Evolutionary conservation across 2,797 vertebrate genomes (phyloP), one percentile per base, ranked within the genome.

Genomic region (Pangasius djambal): DNA sequence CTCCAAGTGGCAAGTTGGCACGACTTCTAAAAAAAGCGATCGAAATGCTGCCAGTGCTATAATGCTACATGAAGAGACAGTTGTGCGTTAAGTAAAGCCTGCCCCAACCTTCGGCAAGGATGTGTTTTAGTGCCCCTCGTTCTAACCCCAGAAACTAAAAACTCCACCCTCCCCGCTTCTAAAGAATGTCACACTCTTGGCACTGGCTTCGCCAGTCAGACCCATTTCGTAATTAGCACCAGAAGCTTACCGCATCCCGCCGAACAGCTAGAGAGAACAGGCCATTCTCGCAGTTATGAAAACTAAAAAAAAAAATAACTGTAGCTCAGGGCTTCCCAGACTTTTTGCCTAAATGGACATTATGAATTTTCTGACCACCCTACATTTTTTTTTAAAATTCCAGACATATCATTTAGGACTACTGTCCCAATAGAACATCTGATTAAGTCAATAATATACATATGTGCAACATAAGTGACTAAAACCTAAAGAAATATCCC

Each of bases 1-100:
- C 95, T 96, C 93, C 91, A 89, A 94, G 95, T 93, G 93, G 93
- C 94, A 95, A 94, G 94, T 95, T 97, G 96, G 96, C 96, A 96
- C 92, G 94, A 95, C 95, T 95, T 96, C 96, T 96, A 59, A 59
- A 90, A 90, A 31, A 82, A 70, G 92, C 93, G 89, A 15, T 61
- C 10, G 12, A 63, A 65, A n/a, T 65, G 0, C 82, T 67, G 44
- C 22, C 65, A 55, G 6, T 6, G n/a, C 48, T 52, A 1, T 69
- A 85, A 70, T 22, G 25, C 44, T 34, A 31, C 28, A 70, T 6
- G 16, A 69, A 69, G 63, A 69, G 40, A 69, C 63, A 6, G 63
- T 15, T 85, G 34, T 44, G 79, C 12, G 6, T 61, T 82, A 61
- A 83, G 18, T 52, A 18, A 67, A 18, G 28, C 31, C 67, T 48